Percentiles rank a stretch among this genome's conserved stretches.
Evolutionary conservation across 2,797 vertebrate species (phyloP).

Genomic region (Hemibagrus guttatus): DNA sequence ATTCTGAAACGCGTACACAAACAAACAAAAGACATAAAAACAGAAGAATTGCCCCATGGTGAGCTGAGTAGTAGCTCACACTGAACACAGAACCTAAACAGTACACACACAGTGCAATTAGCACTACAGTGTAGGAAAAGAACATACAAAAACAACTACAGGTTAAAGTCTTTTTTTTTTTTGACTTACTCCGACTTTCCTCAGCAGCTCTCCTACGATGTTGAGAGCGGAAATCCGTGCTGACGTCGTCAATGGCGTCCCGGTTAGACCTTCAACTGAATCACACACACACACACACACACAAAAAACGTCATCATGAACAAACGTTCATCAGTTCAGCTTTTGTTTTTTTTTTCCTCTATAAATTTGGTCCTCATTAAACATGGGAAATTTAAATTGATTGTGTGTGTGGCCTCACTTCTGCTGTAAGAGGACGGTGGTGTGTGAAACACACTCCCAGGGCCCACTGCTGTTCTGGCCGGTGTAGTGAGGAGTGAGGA

Average conservation of each 20-base stretch:
- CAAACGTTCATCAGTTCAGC: neutral
- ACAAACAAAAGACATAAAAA: neutral
- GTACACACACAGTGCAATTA: neutral
- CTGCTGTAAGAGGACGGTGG: slow-evolving; percentile 78
- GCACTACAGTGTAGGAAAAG: neutral
- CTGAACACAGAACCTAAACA: neutral
- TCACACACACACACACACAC: slow-evolving; percentile 32
- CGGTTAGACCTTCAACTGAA: slow-evolving; percentile 78
- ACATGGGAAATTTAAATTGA: neutral
- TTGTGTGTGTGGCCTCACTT: slow-evolving; percentile 70
- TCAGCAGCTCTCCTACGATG: slow-evolving; percentile 93
- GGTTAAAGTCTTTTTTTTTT: neutral
- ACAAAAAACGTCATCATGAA: slow-evolving; percentile 7
- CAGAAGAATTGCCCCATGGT: neutral
- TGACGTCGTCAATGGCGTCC: slow-evolving; percentile 91
- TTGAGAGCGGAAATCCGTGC: slow-evolving; percentile 96
- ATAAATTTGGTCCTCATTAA: neutral
- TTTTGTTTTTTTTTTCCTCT: neutral
- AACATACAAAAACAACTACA: neutral
- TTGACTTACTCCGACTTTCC: slow-evolving; percentile 93
- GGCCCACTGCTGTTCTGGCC: slow-evolving; percentile 64
- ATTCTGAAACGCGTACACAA: slow-evolving; percentile 74
- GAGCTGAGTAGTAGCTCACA: neutral
- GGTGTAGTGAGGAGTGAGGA: slow-evolving; percentile 76
- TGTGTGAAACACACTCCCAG: slow-evolving; percentile 67